A percentile compares a stretch with the other conserved stretches of the same genome.
These are phyloP conservation scores for Pissodes strobi DNA, from an alignment of 1,140 invertebrate genomes.

Conservation along the genomic window DNA sequence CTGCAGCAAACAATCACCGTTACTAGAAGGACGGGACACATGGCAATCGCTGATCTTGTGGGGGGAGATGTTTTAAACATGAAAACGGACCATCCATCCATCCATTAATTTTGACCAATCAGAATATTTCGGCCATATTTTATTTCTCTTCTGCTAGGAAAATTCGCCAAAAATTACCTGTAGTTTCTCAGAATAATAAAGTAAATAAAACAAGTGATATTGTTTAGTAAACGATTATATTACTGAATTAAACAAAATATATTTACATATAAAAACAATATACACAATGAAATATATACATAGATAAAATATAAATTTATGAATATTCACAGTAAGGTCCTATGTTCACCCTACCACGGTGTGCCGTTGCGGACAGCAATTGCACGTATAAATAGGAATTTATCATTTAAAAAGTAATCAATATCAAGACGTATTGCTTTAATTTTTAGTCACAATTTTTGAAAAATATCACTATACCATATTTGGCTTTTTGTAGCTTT, in stretches of 20 bases:
- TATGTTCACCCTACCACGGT: conserved; percentile 36
- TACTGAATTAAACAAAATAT: conserved; percentile 55
- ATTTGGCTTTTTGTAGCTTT: conserved; percentile 46
- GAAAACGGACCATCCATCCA: too few relatives aligned
- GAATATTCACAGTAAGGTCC: conserved; percentile 34
- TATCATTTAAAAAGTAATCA: conserved; percentile 52
- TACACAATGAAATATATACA: conserved; percentile 56
- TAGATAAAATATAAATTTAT: conserved; percentile 51
- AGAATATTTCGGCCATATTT: too few relatives aligned
- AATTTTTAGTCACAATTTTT: conserved; percentile 63
- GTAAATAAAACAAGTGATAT: background rate
- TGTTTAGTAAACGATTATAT: conserved; percentile 56
- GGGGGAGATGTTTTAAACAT: too few relatives aligned
- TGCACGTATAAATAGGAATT: conserved; percentile 46
- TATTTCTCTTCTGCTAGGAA: too few relatives aligned
- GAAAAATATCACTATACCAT: conserved; percentile 66
- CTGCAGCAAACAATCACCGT: too few relatives aligned
- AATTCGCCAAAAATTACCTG: too few relatives aligned
- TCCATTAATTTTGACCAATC: too few relatives aligned
- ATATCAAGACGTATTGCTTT: conserved; percentile 70
- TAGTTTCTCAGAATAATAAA: too few relatives aligned
- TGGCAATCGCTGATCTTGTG: too few relatives aligned
- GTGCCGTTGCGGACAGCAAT: conserved; percentile 47
- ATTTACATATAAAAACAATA: conserved; percentile 57
- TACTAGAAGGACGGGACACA: too few relatives aligned